These are phyloP conservation scores for Sandelia bainsii DNA, from an alignment of 2,797 vertebrate species.

Conservation along the genomic window DNA sequence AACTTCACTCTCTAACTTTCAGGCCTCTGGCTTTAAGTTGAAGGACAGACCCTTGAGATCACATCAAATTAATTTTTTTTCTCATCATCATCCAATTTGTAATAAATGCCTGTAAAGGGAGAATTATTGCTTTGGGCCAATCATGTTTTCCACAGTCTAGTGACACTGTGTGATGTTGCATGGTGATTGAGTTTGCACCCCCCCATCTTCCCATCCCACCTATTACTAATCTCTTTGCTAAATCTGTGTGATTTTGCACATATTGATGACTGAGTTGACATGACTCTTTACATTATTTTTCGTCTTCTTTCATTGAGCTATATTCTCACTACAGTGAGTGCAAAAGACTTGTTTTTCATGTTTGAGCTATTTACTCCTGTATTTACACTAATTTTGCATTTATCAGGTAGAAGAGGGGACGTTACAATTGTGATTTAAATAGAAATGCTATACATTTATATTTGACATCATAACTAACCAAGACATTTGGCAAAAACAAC, in stretches of 20 bases:
- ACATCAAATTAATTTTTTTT: conserved; percentile 42
- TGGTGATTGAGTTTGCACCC: conserved; percentile 53
- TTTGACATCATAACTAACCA: not conserved
- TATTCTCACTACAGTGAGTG: conserved; percentile 14
- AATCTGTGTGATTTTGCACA: conserved; percentile 39
- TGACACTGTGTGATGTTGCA: conserved; percentile 53
- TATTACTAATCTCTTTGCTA: conserved; percentile 25
- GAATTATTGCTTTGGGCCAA: conserved; percentile 60
- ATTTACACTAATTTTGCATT: conserved; percentile 12
- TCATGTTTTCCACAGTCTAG: conserved; percentile 52
- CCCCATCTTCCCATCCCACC: conserved; percentile 1
- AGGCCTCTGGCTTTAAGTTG: conserved; percentile 38
- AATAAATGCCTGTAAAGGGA: conserved; percentile 58
- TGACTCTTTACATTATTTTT: conserved; percentile 19
- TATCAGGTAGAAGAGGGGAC: not conserved
- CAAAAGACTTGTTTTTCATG: conserved; percentile 22
- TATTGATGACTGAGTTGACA: conserved; percentile 29
- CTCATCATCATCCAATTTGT: conserved; percentile 45
- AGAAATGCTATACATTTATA: conserved; percentile 10
- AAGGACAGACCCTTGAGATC: conserved; percentile 57
- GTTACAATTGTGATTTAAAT: conserved; percentile 4
- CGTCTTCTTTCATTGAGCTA: conserved; percentile 22
- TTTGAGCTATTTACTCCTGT: conserved; percentile 22
- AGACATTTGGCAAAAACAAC: not conserved
- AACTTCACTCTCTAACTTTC: conserved; percentile 11